phyloP scores from a whole-genome alignment of 2,113 vertebrate species.

The Bufo gargarizans region DNA sequence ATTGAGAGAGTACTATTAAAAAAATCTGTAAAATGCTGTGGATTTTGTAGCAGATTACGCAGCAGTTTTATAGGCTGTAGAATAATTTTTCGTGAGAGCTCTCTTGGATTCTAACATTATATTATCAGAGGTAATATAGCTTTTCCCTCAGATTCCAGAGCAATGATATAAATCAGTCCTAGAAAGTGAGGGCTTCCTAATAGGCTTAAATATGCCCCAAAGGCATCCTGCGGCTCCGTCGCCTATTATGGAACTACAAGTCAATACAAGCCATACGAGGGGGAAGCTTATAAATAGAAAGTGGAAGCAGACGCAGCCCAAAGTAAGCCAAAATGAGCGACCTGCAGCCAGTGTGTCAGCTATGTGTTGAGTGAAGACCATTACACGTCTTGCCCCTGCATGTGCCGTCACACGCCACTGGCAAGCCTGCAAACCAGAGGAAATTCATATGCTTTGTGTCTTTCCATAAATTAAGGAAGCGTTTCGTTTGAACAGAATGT shows the following conservation, averaged over 20 bases:
- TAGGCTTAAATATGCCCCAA: not conserved
- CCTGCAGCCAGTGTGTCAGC: not conserved
- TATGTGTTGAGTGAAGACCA: not conserved
- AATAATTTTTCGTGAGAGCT: too few species aligned
- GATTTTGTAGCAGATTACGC: too few species aligned
- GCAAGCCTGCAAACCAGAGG: not conserved
- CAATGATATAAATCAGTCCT: not conserved
- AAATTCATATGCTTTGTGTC: conserved; percentile 21
- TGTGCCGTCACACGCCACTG: conserved; percentile 17
- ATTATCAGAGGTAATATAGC: not conserved
- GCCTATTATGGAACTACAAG: not conserved
- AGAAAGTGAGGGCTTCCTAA: not conserved
- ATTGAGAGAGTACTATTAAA: too few species aligned
- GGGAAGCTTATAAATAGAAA: not conserved
- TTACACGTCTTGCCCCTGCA: conserved; percentile 15
- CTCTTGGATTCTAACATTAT: not conserved
- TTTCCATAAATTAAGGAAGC: not conserved
- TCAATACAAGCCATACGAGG: not conserved
- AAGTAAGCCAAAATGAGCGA: not conserved
- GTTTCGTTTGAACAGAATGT: not conserved
- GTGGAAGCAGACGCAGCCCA: not conserved
- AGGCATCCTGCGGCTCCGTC: not conserved
- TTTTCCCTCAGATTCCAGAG: not conserved
- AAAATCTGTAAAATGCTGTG: too few species aligned
- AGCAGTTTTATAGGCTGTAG: too few species aligned